These are phyloP conservation scores for Anthoscopus minutus DNA, from an alignment of 2,113 vertebrate species.

Conservation along the genomic window DNA sequence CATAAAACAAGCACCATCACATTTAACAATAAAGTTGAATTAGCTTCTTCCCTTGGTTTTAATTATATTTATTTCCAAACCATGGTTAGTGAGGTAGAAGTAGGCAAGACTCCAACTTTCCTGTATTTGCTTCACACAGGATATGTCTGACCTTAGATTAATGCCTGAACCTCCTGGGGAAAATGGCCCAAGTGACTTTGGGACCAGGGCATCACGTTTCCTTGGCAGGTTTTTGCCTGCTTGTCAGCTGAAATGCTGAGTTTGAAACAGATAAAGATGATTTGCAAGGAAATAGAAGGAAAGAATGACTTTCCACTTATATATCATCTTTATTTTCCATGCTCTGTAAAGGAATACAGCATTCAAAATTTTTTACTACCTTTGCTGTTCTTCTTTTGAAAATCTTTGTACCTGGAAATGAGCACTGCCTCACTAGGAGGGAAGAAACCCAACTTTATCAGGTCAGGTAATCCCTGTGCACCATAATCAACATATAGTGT, in stretches of 20 bases:
- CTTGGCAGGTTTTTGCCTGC: neutral
- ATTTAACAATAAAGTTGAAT: neutral
- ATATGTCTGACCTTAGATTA: accelerated
- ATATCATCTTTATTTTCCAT: neutral
- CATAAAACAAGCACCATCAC: neutral
- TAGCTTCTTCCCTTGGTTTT: neutral
- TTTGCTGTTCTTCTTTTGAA: neutral
- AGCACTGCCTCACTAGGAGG: neutral
- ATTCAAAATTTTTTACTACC: neutral
- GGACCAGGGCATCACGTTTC: neutral
- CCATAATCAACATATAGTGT: neutral
- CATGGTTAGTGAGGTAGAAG: neutral
- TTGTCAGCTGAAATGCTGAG: neutral
- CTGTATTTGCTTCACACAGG: neutral
- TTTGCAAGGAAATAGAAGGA: neutral
- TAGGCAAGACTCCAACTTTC: neutral
- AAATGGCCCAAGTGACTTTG: neutral
- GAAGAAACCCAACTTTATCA: neutral
- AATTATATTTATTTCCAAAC: neutral
- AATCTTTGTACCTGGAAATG: neutral
- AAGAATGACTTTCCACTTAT: neutral
- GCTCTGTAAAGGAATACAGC: neutral
- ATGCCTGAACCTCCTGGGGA: neutral
- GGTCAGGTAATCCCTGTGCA: neutral
- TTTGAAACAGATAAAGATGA: neutral